Percentiles rank a stretch among this genome's conserved stretches.
phyloP scores from a whole-genome alignment of 2,797 vertebrate genomes.

The Podarcis siculus region DNA sequence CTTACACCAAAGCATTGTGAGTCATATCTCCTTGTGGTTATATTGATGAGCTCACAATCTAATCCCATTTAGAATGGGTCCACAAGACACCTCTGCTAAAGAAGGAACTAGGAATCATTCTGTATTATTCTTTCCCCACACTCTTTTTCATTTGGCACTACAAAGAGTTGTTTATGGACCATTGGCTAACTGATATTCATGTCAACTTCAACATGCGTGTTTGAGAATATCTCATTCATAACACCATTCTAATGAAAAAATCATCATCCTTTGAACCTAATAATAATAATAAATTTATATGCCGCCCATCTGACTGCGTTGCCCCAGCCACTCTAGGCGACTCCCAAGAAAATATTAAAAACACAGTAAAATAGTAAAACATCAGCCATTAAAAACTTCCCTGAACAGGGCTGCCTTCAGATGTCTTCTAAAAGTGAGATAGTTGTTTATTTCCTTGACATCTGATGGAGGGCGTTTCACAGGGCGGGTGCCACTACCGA shows the following conservation, averaged over 20 bases:
- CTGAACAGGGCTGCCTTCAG: too few relatives aligned
- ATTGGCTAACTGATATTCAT: constrained; percentile 34
- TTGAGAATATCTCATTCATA: neutral
- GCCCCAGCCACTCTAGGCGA: too few relatives aligned
- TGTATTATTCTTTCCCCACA: neutral
- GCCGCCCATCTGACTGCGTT: too few relatives aligned
- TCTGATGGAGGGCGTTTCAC: too few relatives aligned
- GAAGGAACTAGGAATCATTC: neutral
- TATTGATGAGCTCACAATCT: constrained; percentile 30
- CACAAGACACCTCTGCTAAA: constrained; percentile 28
- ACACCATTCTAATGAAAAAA: constrained; percentile 24
- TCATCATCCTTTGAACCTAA: constrained; percentile 18
- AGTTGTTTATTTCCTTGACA: too few relatives aligned
- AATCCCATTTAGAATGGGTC: constrained; percentile 33
- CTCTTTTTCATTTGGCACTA: neutral
- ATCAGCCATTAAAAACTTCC: too few relatives aligned
- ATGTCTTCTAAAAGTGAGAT: too few relatives aligned
- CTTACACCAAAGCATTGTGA: constrained; percentile 23
- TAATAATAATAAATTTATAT: too few relatives aligned
- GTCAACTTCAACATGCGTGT: constrained; percentile 24
- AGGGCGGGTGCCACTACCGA: too few relatives aligned
- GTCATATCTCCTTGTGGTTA: constrained; percentile 3
- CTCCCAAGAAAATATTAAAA: too few relatives aligned
- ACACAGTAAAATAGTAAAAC: too few relatives aligned
- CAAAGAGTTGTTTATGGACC: constrained; percentile 13